Conservation (phyloP, 2,888 invertebrate species). For the Trachelus tabidus region DNA sequence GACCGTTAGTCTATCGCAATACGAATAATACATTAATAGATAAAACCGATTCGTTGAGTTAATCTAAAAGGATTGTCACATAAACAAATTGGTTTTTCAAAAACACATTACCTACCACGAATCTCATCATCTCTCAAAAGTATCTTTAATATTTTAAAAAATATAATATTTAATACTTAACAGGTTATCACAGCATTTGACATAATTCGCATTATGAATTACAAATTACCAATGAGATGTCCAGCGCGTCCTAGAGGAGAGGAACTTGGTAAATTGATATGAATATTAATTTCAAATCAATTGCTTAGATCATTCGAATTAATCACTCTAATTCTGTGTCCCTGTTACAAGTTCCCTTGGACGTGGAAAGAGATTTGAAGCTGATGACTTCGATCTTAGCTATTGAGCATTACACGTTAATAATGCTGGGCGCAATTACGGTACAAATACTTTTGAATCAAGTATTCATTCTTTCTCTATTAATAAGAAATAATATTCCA, state of each 20-base stretch:
- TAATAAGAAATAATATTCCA: background rate
- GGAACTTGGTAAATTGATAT: slow-evolving; percentile 38
- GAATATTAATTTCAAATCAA: background rate
- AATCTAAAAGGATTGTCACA: background rate
- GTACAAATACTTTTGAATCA: slow-evolving; percentile 30
- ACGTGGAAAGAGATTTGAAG: slow-evolving; percentile 58
- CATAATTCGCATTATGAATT: slow-evolving; percentile 53
- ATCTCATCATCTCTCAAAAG: background rate
- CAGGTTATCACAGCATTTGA: slow-evolving; percentile 58
- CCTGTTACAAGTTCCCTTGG: slow-evolving; percentile 41
- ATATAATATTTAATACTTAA: background rate
- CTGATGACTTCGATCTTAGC: slow-evolving; percentile 61
- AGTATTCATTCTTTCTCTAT: background rate
- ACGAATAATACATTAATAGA: background rate
- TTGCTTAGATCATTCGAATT: background rate
- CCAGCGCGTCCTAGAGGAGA: slow-evolving; percentile 28
- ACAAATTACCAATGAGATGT: slow-evolving; percentile 37
- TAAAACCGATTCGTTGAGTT: background rate
- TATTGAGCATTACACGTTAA: slow-evolving; percentile 60
- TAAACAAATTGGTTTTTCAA: background rate
- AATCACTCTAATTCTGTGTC: background rate
- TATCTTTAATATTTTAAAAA: background rate
- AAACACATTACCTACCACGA: background rate
- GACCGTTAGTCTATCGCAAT: slow-evolving; percentile 58
- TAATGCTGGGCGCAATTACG: slow-evolving; percentile 59